Conservation (phyloP, 2,113 vertebrate species). For the Empidonax alnorum region DNA sequence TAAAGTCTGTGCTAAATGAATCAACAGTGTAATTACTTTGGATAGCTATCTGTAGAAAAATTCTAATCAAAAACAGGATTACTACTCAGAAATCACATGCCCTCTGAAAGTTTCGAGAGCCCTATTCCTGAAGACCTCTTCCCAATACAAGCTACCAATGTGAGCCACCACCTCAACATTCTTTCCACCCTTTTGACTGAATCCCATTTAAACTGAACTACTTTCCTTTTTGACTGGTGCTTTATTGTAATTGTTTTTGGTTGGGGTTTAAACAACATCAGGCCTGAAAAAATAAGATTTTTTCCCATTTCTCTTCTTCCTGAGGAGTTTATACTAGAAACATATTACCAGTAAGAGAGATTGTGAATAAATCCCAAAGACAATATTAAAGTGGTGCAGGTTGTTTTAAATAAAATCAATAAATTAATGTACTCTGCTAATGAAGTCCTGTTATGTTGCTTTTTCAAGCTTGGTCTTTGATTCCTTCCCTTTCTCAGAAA, state of each 20-base stretch:
- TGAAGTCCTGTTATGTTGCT: not conserved
- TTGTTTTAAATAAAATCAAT: not conserved
- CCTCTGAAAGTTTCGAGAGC: not conserved
- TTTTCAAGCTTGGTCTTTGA: not conserved
- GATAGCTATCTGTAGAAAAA: not conserved
- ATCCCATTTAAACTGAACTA: not conserved
- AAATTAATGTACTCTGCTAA: not conserved
- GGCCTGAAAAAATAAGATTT: not conserved
- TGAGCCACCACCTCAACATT: not conserved
- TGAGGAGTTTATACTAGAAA: not conserved
- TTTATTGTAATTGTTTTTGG: not conserved
- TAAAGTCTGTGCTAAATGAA: not conserved
- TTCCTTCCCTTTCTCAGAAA: slow-evolving; percentile 16
- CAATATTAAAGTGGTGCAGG: not conserved
- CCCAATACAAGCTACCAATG: not conserved
- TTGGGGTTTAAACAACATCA: not conserved
- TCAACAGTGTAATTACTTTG: not conserved
- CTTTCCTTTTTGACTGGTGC: not conserved
- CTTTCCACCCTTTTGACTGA: not conserved
- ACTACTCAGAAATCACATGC: not conserved
- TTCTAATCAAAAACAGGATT: not conserved
- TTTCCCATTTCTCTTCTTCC: not conserved
- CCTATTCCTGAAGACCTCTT: not conserved
- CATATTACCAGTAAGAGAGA: not conserved
- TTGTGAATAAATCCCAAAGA: not conserved